Conservation (phyloP, 1,140 invertebrate genomes). For the Oedothorax gibbosus region DNA sequence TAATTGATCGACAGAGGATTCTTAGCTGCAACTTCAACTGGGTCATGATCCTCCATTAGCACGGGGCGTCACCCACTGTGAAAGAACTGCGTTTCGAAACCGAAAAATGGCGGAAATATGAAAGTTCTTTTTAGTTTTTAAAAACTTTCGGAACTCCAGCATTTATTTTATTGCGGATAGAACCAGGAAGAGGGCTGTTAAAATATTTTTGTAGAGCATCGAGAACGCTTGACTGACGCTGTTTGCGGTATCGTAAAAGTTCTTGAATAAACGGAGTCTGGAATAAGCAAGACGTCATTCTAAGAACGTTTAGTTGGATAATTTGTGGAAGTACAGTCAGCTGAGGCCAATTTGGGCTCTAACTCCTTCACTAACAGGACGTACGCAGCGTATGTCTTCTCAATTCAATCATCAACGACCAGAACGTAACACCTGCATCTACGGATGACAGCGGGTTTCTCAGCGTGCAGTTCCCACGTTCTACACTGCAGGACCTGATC, state of each 20-base stretch:
- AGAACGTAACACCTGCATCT: too few species aligned
- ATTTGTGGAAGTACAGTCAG: too few species aligned
- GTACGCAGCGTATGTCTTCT: too few species aligned
- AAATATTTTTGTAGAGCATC: conserved; percentile 19
- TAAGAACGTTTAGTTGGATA: too few species aligned
- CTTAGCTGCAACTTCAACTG: conserved; percentile 4
- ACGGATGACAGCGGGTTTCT: too few species aligned
- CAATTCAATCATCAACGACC: too few species aligned
- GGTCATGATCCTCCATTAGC: conserved; percentile 33
- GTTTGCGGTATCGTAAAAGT: neutral
- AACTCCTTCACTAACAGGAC: too few species aligned
- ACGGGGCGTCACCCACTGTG: neutral
- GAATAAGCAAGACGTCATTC: too few species aligned
- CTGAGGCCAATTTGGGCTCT: too few species aligned
- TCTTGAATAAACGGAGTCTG: too few species aligned
- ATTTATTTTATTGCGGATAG: conserved; percentile 4
- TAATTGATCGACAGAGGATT: neutral
- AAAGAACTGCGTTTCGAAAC: conserved; percentile 24
- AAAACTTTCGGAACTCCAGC: neutral
- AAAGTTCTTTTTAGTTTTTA: neutral
- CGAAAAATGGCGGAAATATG: neutral
- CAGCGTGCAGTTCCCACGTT: too few species aligned
- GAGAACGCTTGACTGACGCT: conserved; percentile 23
- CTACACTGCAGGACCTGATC: too few species aligned
- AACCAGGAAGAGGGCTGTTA: conserved; percentile 30